Conservation (phyloP, 2,797 vertebrate genomes). For the Sandelia bainsii region DNA sequence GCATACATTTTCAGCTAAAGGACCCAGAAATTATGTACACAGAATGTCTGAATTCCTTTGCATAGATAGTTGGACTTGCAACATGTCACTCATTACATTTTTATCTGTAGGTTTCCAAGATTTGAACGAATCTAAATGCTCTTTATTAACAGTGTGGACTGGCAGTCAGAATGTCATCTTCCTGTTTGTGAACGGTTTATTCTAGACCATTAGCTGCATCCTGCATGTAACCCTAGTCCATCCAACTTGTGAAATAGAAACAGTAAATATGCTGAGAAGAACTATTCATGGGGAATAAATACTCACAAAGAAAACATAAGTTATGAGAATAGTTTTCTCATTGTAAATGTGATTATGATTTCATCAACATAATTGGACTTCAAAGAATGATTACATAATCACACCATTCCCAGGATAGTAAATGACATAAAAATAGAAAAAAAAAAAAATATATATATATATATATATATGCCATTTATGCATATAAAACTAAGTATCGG, state of each 20-base stretch:
- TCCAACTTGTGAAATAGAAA: constrained; percentile 30
- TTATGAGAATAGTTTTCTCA: constrained; percentile 60
- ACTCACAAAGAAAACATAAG: constrained; percentile 47
- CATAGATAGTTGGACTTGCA: constrained; percentile 20
- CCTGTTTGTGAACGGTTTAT: not conserved
- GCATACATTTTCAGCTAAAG: not conserved
- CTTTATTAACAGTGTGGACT: not conserved
- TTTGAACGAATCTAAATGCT: constrained; percentile 17
- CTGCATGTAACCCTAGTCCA: constrained; percentile 39
- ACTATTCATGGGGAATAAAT: constrained; percentile 57
- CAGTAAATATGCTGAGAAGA: constrained; percentile 55
- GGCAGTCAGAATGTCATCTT: constrained; percentile 6
- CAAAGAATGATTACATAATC: constrained; percentile 76
- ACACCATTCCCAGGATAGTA: constrained; percentile 80
- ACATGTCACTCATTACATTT: constrained; percentile 4
- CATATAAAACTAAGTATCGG: constrained; percentile 78
- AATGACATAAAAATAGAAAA: constrained; percentile 82
- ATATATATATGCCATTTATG: constrained; percentile 71
- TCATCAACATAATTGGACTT: constrained; percentile 63
- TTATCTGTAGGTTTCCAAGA: constrained; percentile 10
- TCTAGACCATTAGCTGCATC: constrained; percentile 34
- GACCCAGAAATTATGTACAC: not conserved
- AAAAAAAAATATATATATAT: constrained; percentile 74
- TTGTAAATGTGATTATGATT: constrained; percentile 64
- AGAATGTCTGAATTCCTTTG: constrained; percentile 9